Conservation (phyloP, 1,140 invertebrate species). For the Cotesia vestalis region DNA sequence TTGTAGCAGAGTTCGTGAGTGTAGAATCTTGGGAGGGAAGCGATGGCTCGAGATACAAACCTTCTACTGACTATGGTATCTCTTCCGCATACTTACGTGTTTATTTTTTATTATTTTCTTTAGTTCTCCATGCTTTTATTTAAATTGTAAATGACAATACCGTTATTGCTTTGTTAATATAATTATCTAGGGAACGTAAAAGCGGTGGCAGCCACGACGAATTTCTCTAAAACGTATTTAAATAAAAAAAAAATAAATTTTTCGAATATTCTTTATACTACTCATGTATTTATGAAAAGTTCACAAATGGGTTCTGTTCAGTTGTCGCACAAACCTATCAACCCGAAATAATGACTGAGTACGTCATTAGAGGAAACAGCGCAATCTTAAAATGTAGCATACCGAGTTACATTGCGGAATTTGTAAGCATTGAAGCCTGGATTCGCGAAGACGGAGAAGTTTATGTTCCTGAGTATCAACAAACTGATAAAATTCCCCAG, state of each 20-base stretch:
- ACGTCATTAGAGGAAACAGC: slow-evolving; percentile 86
- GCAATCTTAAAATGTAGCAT: slow-evolving; percentile 89
- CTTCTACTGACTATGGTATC: slow-evolving; percentile 67
- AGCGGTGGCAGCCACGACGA: slow-evolving; percentile 33
- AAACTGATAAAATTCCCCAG: slow-evolving; percentile 45
- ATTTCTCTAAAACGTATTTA: neutral
- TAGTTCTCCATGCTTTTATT: neutral
- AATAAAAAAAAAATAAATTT: neutral
- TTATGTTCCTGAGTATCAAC: slow-evolving; percentile 66
- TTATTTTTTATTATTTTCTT: slow-evolving; percentile 3
- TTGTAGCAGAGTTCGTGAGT: slow-evolving; percentile 89
- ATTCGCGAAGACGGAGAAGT: slow-evolving; percentile 76
- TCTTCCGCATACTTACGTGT: slow-evolving; percentile 14
- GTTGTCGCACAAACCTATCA: slow-evolving; percentile 84
- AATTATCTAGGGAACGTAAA: slow-evolving; percentile 6
- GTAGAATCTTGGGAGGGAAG: slow-evolving; percentile 89
- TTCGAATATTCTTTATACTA: neutral
- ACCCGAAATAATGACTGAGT: slow-evolving; percentile 85
- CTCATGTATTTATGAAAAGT: neutral
- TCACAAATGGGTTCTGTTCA: slow-evolving; percentile 52
- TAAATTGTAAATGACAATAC: slow-evolving; percentile 14
- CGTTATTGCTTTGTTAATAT: slow-evolving; percentile 12
- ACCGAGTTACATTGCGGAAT: slow-evolving; percentile 87
- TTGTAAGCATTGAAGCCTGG: slow-evolving; percentile 86
- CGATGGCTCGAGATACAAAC: slow-evolving; percentile 75